Evolutionary conservation across 1,140 invertebrate species (phyloP).

Genomic region (Cepaea nemoralis): DNA sequence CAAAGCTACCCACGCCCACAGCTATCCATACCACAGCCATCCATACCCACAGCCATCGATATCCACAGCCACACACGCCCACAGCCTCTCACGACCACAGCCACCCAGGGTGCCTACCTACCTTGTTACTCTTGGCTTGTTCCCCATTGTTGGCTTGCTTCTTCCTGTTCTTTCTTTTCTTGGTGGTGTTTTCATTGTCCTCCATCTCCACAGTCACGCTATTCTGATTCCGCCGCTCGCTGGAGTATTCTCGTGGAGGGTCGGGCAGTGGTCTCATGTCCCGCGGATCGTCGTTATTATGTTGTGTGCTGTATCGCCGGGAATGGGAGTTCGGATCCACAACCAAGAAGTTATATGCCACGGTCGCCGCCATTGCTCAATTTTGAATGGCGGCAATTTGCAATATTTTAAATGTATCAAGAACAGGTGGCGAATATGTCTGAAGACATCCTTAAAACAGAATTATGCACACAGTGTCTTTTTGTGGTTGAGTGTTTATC

Average conservation of each 20-base stretch:
- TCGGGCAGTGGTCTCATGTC: background rate
- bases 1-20: too few relatives aligned
- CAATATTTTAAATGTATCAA: too few relatives aligned
- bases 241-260: background rate
- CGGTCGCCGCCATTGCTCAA: background rate
- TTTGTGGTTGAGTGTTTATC: too few relatives aligned
- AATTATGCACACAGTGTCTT: too few relatives aligned
- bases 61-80: too few relatives aligned
- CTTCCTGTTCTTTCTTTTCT: background rate
- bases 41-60: too few relatives aligned
- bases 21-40: too few relatives aligned
- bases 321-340: background rate
- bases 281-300: background rate
- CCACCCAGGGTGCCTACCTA: background rate
- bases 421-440: too few relatives aligned
- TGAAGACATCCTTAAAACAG: too few relatives aligned
- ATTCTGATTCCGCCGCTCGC: background rate
- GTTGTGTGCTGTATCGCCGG: background rate
- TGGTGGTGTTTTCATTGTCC: background rate
- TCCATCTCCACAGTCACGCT: conserved; percentile 8
- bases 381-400: background rate
- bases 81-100: too few relatives aligned
- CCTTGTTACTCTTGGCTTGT: background rate
- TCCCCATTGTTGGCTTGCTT: background rate
- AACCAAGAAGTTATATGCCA: conserved; percentile 1